A percentile compares a stretch with the other conserved stretches of the same genome.
These are phyloP conservation scores for Oreochromis spilurus DNA, from an alignment of 2,113 vertebrate species.

Conservation along the genomic window DNA sequence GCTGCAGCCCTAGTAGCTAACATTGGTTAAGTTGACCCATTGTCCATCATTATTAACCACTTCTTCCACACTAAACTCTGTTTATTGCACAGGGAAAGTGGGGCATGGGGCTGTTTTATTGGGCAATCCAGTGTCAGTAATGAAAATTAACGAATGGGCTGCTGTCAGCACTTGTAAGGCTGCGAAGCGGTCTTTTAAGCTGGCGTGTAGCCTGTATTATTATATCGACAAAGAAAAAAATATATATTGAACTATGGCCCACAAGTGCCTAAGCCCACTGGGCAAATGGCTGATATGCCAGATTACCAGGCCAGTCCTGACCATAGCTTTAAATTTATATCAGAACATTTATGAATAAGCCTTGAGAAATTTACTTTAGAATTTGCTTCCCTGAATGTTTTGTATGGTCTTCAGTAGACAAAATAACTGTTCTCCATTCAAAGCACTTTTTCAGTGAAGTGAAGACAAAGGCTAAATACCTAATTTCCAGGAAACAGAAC, in stretches of 20 bases:
- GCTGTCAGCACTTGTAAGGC: neutral
- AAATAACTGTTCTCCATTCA: slow-evolving; percentile 53
- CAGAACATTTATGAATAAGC: slow-evolving; percentile 7
- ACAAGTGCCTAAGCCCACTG: neutral
- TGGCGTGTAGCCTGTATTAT: neutral
- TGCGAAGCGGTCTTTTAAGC: neutral
- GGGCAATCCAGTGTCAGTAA: neutral
- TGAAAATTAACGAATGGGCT: neutral
- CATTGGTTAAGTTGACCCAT: neutral
- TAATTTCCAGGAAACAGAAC: slow-evolving; percentile 16
- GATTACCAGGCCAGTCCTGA: neutral
- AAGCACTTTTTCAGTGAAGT: slow-evolving; percentile 43
- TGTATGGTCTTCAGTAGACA: slow-evolving; percentile 35
- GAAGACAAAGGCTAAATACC: slow-evolving; percentile 30
- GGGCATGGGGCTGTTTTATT: neutral
- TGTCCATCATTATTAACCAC: neutral
- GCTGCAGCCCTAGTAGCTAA: neutral
- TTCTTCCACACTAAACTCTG: neutral
- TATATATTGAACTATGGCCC: neutral
- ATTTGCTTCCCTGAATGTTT: slow-evolving; percentile 1
- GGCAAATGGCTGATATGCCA: neutral
- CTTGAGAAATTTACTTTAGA: slow-evolving; percentile 1
- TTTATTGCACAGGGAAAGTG: neutral
- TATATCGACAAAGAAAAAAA: neutral
- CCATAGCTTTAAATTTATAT: slow-evolving; percentile 16